These are phyloP conservation scores for Aporophyla lueneburgensis DNA, from an alignment of 2,888 invertebrate genomes.

Conservation along the genomic window DNA sequence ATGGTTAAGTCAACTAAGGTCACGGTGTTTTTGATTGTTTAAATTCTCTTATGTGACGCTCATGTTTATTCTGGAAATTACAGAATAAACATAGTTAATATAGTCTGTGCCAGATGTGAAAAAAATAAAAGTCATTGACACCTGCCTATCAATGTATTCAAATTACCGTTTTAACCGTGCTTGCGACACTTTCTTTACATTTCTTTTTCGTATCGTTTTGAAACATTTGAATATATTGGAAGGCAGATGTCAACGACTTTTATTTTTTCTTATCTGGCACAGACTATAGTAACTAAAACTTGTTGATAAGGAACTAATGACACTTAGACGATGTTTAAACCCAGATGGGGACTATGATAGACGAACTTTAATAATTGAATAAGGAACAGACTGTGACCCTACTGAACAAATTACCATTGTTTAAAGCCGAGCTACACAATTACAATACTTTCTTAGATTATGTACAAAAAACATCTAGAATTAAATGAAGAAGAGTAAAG, in stretches of 20 bases:
- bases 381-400: neutral
- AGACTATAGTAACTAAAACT: neutral
- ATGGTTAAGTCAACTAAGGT: constrained; percentile 15
- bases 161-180: too few relatives aligned
- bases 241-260: too few relatives aligned
- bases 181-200: too few relatives aligned
- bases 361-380: constrained; percentile 10
- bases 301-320: neutral
- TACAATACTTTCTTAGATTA: neutral
- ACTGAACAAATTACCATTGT: neutral
- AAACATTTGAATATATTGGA: too few relatives aligned
- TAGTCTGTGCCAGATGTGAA: too few relatives aligned
- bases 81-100: constrained; percentile 16
- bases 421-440: too few relatives aligned
- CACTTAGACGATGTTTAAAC: constrained; percentile 1
- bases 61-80: neutral
- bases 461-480: neutral
- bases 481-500: neutral
- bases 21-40: constrained; percentile 1
- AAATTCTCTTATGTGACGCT: neutral
- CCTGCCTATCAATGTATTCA: too few relatives aligned
- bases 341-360: neutral
- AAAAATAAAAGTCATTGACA: too few relatives aligned
- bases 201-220: too few relatives aligned
- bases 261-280: too few relatives aligned